phyloP scores from a whole-genome alignment of 2,797 vertebrate species.

The Periophthalmus magnuspinnatus region DNA sequence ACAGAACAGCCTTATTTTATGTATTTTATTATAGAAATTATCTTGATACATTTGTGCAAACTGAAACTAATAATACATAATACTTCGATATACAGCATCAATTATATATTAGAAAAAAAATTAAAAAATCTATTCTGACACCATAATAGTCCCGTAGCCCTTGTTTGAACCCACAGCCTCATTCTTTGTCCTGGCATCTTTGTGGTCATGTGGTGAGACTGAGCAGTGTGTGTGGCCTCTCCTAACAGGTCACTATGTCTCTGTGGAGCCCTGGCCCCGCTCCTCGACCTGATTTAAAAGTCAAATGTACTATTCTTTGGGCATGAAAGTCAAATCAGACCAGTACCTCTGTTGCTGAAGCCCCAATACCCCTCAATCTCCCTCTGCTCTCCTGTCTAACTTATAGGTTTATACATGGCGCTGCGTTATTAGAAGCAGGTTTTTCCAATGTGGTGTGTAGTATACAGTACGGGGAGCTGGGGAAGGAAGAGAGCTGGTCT shows the following conservation, averaged over 20 bases:
- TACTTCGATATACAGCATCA: neutral
- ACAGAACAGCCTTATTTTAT: no score
- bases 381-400: neutral
- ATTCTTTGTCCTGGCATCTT: neutral
- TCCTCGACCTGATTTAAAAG: slow-evolving; percentile 30
- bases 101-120: no score
- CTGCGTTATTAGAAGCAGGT: neutral
- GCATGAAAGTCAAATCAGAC: slow-evolving; percentile 60
- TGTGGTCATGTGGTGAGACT: slow-evolving; percentile 5
- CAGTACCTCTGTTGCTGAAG: neutral
- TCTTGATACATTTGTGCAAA: no score
- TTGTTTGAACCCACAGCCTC: neutral
- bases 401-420: neutral
- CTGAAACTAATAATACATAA: no score
- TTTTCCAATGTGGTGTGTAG: neutral
- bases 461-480: neutral
- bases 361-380: neutral
- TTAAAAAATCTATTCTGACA: neutral
- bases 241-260: slow-evolving; percentile 35
- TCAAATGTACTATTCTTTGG: slow-evolving; percentile 27
- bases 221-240: slow-evolving; percentile 12
- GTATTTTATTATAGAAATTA: no score
- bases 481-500: neutral
- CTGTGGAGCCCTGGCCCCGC: slow-evolving; percentile 10
- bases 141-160: neutral